Evolutionary conservation across 2,113 vertebrate species (phyloP).

Genomic region (Balaenoptera acutorostrata): DNA sequence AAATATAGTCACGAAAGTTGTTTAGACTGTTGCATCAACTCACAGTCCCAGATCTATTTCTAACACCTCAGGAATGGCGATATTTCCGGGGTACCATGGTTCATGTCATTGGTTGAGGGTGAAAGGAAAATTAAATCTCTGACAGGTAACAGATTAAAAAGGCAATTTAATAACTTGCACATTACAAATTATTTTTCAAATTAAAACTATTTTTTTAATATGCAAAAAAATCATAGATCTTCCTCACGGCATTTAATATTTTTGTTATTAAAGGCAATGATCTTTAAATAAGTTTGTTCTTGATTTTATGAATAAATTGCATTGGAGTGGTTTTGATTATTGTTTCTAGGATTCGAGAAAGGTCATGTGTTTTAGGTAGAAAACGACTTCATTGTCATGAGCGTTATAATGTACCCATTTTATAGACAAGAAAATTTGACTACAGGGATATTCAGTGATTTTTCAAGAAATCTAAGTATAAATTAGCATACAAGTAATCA

Average conservation of each 20-base stretch:
- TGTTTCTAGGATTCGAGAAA: neutral
- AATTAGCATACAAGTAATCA: neutral
- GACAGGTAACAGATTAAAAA: conserved; percentile 6
- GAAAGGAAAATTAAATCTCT: conserved; percentile 24
- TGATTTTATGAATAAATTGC: conserved; percentile 14
- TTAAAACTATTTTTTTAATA: conserved; percentile 11
- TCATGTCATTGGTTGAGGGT: neutral
- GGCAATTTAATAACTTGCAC: conserved; percentile 6
- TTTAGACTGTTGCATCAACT: neutral
- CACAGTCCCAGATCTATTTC: neutral
- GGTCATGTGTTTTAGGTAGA: neutral
- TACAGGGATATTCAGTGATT: neutral
- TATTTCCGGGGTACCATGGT: neutral
- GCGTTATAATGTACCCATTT: neutral
- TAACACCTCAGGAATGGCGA: neutral
- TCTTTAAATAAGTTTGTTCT: neutral
- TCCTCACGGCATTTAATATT: neutral
- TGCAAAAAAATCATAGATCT: neutral
- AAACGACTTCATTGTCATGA: neutral
- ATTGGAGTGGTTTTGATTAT: neutral
- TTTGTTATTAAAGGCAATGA: neutral
- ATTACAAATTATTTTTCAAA: conserved; percentile 27
- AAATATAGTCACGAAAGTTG: neutral
- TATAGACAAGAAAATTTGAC: neutral
- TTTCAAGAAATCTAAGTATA: neutral